phyloP scores from a whole-genome alignment of 2,888 invertebrate species.

The Meandrusa payeni region DNA sequence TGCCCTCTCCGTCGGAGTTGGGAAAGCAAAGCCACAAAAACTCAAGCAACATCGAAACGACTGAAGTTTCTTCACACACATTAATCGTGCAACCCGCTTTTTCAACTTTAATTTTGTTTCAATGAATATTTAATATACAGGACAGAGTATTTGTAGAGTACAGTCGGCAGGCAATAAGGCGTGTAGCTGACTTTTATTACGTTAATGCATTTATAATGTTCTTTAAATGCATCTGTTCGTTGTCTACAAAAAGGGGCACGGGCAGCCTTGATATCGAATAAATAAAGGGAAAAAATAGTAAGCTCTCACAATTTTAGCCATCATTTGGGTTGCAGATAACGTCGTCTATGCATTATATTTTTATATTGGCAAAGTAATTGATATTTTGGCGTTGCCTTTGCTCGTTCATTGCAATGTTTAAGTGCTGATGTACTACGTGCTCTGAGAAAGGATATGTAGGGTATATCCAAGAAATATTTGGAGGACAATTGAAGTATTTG shows the following conservation, averaged over 20 bases:
- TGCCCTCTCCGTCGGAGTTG: conserved; percentile 54
- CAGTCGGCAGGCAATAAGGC: conserved; percentile 20
- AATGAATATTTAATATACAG: conserved; percentile 1
- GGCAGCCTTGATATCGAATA: conserved; percentile 4
- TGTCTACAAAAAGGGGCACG: conserved; percentile 6
- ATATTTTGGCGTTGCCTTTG: no score
- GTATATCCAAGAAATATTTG: no score
- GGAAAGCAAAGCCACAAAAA: conserved; percentile 50
- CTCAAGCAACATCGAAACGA: conserved; percentile 40
- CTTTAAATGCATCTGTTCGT: conserved; percentile 38
- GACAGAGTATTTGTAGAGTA: conserved; percentile 3
- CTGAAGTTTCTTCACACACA: conserved; percentile 28
- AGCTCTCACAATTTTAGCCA: no score
- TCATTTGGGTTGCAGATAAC: no score
- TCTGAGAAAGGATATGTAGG: no score
- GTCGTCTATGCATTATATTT: no score
- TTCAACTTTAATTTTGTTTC: conserved; percentile 13
- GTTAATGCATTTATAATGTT: conserved; percentile 61
- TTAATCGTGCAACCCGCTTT: not conserved
- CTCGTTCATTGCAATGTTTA: no score
- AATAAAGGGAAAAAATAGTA: no score
- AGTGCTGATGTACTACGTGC: no score
- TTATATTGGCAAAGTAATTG: no score
- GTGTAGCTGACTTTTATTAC: conserved; percentile 32
- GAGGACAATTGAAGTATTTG: no score